A percentile compares a stretch with the other conserved stretches of the same genome.
phyloP scores from a whole-genome alignment of 2,888 invertebrate genomes.

The Drosophila stalkeri region DNA sequence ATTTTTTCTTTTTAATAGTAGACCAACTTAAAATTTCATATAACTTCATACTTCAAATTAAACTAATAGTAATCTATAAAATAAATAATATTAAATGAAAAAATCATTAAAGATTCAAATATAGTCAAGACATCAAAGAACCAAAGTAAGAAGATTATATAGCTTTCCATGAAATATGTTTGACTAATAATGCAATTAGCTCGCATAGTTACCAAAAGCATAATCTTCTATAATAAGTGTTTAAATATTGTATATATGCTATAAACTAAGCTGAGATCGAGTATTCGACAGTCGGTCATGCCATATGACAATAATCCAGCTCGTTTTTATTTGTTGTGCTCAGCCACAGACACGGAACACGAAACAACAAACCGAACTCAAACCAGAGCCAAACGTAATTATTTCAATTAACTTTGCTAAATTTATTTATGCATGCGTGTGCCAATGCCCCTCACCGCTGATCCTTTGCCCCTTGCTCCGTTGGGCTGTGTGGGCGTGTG shows the following conservation, averaged over 20 bases:
- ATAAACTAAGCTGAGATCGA: neutral
- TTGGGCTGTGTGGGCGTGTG: constrained; percentile 3
- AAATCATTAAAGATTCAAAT: no score
- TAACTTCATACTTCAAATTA: no score
- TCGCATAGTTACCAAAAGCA: neutral
- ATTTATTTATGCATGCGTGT: constrained; percentile 56
- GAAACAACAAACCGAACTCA: constrained; percentile 13
- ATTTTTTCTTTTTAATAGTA: no score
- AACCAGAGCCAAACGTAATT: constrained; percentile 39
- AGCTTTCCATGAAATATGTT: neutral
- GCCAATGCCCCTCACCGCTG: neutral
- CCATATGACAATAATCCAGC: neutral
- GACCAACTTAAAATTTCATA: no score
- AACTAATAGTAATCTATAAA: no score
- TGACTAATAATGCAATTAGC: neutral
- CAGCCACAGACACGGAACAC: constrained; percentile 17
- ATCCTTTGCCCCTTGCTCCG: neutral
- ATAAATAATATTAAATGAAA: no score
- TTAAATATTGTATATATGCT: no score
- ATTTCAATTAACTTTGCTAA: constrained; percentile 64
- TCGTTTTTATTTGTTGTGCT: constrained; percentile 14
- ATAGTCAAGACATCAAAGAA: no score
- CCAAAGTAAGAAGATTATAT: neutral
- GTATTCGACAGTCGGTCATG: neutral
- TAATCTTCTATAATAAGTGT: neutral